phyloP scores from a whole-genome alignment of 1,140 invertebrate genomes.

The Oryzaephilus surinamensis region DNA sequence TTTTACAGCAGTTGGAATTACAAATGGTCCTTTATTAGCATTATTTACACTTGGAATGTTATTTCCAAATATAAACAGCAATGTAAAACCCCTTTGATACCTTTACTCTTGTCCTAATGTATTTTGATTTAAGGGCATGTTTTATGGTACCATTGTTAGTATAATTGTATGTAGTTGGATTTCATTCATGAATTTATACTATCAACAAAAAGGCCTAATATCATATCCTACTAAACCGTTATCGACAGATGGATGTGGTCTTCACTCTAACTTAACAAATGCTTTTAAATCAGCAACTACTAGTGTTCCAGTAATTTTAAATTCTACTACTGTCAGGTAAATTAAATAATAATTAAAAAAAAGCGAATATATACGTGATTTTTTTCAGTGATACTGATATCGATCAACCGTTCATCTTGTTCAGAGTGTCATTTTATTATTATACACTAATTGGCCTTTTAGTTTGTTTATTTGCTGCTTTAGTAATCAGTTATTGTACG shows the following conservation, averaged over 20 bases:
- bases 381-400: not conserved
- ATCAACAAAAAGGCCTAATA: slow-evolving; percentile 16
- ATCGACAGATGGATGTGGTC: slow-evolving; percentile 17
- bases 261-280: not conserved
- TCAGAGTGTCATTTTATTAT: slow-evolving; percentile 29
- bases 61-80: slow-evolving; percentile 49
- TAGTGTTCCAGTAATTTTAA: slow-evolving; percentile 4
- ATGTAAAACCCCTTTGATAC: slow-evolving; percentile 33
- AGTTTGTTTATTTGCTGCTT: slow-evolving; percentile 21
- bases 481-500: slow-evolving; percentile 28
- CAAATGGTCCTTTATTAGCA: slow-evolving; percentile 52
- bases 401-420: slow-evolving; percentile 17
- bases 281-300: not conserved
- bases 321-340: not conserved
- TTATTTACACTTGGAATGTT: slow-evolving; percentile 57
- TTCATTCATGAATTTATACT: slow-evolving; percentile 14
- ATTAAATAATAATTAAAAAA: not conserved
- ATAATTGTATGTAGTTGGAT: slow-evolving; percentile 7
- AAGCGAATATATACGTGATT: not conserved
- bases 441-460: slow-evolving; percentile 26
- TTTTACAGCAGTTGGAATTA: slow-evolving; percentile 50
- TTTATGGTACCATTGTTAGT: slow-evolving; percentile 16
- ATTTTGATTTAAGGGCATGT: slow-evolving; percentile 18
- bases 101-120: slow-evolving; percentile 2
- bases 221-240: slow-evolving; percentile 14